Base-by-base conservation (phyloP, 2,888 invertebrate species). In the Thymelicus lineola region DNA sequence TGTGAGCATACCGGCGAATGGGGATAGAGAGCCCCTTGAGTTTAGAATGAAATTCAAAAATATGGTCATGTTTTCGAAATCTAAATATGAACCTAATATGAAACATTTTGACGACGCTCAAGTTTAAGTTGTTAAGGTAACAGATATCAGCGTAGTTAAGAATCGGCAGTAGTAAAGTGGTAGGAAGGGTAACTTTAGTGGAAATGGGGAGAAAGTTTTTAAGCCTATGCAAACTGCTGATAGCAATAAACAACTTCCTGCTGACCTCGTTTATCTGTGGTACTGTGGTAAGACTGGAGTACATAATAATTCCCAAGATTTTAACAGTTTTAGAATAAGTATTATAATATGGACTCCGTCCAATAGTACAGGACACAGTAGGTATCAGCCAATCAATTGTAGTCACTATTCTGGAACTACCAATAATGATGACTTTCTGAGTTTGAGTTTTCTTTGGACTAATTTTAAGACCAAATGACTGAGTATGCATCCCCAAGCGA, bases 371-470 rank as follows among this genome's bases (percentile, higher is more conserved):
- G 36, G 14, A 14, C 50, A 48, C 9, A 60, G 12, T 7, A 17
- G 4, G 6, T 17, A 2, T 4, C 14, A 20, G 17, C 60, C 53
- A 17, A 66, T 28, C 42, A 53, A 50, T 7, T 15, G 17, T 9
- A 60, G 17, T n/a, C n/a, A n/a, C n/a, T 6, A 55, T 12, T 60
- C 28, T 38, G 4, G 53, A 7, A 36, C 55, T 60, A 20, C 60
- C 20, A 6, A 66, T n/a, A 10, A 66, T 60, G 36, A 53, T 55
- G 6, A 36, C 14, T n/a, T n/a, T n/a, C n/a, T n/a, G n/a, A n/a
- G n/a, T n/a, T 15, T 60, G 48, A 0, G 66, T 17, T 50, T 66
- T 66, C 20, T 9, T 9, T 17, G 60, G 48, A 50, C 60, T 66
- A 2, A 60, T 38, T 15, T 6, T 35, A 1, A 60, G 14, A 1